Conservation (phyloP, 2,113 vertebrate species). For the Hemiprocne comata region DNA sequence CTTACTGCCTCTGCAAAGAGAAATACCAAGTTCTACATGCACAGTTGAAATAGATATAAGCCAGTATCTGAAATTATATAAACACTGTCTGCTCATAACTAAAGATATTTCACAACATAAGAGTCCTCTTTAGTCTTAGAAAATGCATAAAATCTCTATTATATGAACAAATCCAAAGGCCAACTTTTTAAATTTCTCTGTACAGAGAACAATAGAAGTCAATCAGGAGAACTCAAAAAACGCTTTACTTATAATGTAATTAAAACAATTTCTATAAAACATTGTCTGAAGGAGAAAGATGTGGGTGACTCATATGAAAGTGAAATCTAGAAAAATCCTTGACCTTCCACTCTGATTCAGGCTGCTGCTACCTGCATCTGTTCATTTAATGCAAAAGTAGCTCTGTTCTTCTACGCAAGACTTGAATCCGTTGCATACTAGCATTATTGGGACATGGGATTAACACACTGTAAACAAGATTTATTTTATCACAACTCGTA, state of each 20-base stretch:
- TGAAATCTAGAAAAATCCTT: slow-evolving; percentile 1
- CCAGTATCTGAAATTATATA: neutral
- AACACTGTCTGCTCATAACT: neutral
- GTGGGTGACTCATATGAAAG: neutral
- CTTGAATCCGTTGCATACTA: neutral
- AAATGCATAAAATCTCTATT: neutral
- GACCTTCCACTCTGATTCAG: neutral
- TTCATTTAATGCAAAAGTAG: neutral
- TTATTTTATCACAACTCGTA: slow-evolving; percentile 35
- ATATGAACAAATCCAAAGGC: neutral
- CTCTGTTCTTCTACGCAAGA: neutral
- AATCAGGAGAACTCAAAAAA: neutral
- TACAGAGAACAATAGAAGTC: neutral
- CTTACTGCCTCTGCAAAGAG: neutral
- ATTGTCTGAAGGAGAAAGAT: neutral
- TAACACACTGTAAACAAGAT: slow-evolving; percentile 61
- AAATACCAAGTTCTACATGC: neutral
- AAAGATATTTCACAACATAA: neutral
- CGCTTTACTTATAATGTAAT: neutral
- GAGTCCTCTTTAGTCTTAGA: neutral
- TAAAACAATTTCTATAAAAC: neutral
- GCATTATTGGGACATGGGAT: slow-evolving; percentile 21
- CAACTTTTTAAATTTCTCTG: neutral
- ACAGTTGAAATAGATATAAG: neutral
- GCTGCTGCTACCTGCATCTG: neutral